Conservation (phyloP, 2,888 invertebrate genomes). For the Drosophila niveifrons region DNA sequence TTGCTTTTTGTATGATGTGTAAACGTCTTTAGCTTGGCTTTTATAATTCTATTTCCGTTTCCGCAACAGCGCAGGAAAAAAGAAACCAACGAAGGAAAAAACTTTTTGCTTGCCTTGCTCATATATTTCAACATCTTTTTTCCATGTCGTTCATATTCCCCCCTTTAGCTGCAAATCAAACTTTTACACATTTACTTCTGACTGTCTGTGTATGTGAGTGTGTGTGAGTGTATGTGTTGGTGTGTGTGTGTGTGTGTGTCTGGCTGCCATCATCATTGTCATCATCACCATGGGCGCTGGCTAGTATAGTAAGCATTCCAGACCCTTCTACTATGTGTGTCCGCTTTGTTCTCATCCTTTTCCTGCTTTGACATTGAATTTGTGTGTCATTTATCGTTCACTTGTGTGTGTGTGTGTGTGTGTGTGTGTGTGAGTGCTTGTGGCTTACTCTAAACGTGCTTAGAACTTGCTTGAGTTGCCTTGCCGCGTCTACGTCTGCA, state of each 20-base stretch:
- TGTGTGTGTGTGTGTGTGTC: constrained; percentile 30
- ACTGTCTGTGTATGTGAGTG: constrained; percentile 5
- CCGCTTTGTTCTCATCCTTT: constrained; percentile 26
- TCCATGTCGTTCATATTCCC: constrained; percentile 60
- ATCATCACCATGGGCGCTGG: constrained; percentile 58
- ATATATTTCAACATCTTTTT: constrained; percentile 64
- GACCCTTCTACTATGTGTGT: constrained; percentile 9
- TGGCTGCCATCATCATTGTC: constrained; percentile 64
- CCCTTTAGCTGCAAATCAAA: constrained; percentile 63
- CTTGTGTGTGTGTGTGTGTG: constrained; percentile 11
- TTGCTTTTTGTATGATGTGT: constrained; percentile 66
- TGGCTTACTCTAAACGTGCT: constrained; percentile 50
- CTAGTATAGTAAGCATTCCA: constrained; percentile 38
- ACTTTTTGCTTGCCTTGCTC: constrained; percentile 50
- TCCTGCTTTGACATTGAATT: constrained; percentile 75
- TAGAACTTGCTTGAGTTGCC: constrained; percentile 38
- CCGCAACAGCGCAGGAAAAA: constrained; percentile 59
- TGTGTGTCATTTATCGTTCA: constrained; percentile 63
- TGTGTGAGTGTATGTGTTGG: constrained; percentile 8
- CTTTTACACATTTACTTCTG: constrained; percentile 59
- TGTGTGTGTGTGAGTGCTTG: constrained; percentile 32
- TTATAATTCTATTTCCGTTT: constrained; percentile 84
- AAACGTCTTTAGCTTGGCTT: constrained; percentile 77
- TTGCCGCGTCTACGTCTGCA: background rate
- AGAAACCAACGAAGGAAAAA: constrained; percentile 33